These are phyloP conservation scores for Sylvia atricapilla DNA, from an alignment of 2,113 vertebrate species.

Conservation along the genomic window DNA sequence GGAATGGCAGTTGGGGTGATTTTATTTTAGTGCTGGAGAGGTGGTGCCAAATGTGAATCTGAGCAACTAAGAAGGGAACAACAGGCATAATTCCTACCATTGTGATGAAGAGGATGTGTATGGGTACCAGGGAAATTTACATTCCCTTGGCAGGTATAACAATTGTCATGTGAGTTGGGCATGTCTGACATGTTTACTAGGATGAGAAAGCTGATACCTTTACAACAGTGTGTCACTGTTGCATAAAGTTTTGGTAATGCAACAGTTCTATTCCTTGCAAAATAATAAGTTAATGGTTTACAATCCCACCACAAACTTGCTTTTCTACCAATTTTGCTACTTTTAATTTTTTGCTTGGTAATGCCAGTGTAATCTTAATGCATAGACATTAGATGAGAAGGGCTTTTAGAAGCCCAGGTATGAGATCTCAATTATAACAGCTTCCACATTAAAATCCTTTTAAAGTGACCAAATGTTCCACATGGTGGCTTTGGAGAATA, in stretches of 20 bases:
- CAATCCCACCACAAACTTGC: neutral
- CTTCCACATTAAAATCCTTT: neutral
- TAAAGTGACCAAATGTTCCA: neutral
- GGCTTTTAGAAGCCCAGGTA: neutral
- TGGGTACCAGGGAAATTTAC: neutral
- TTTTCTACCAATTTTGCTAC: neutral
- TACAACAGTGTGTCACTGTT: neutral
- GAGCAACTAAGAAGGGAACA: neutral
- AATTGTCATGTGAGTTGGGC: neutral
- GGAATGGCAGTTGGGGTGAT: neutral
- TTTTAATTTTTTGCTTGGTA: neutral
- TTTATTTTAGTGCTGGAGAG: neutral
- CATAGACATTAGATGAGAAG: neutral
- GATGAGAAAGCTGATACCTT: neutral
- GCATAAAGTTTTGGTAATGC: neutral
- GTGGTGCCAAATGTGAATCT: neutral
- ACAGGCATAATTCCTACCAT: neutral
- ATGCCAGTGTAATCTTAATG: neutral
- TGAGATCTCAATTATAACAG: neutral
- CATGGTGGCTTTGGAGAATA: neutral
- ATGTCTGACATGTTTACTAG: neutral
- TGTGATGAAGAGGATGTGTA: neutral
- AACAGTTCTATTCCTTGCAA: neutral
- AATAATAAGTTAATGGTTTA: neutral
- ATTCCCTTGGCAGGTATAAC: neutral